A percentile compares a stretch with the other conserved stretches of the same genome.
These are phyloP conservation scores for Calliscelio sp. DNA, from an alignment of 2,888 invertebrate genomes.

Conservation along the genomic window DNA sequence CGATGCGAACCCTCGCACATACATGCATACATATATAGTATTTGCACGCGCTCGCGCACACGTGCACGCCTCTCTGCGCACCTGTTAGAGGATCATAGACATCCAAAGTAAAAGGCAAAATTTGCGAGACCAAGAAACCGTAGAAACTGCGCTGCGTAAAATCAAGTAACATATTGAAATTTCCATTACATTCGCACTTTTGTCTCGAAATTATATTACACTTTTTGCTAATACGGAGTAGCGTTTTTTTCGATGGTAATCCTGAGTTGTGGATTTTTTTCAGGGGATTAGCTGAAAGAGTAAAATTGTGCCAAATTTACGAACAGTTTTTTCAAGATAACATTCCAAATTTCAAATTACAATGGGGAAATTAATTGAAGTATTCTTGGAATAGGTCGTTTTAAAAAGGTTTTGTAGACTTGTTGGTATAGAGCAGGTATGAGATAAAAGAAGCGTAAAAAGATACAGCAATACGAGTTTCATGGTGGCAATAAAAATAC, in stretches of 20 bases:
- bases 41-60: slow-evolving; percentile 17
- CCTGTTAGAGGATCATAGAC: slow-evolving; percentile 44
- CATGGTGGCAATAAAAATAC: too few relatives aligned
- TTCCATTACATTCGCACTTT: slow-evolving; percentile 16
- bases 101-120: slow-evolving; percentile 41
- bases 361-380: too few relatives aligned
- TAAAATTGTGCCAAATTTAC: too few relatives aligned
- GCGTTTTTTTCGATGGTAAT: neutral
- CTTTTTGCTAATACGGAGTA: slow-evolving; percentile 1
- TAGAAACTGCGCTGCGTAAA: slow-evolving; percentile 23
- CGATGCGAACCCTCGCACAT: slow-evolving; percentile 40
- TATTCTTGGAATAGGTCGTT: too few relatives aligned
- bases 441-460: too few relatives aligned
- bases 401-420: too few relatives aligned
- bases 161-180: slow-evolving; percentile 39
- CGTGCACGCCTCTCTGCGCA: slow-evolving; percentile 25
- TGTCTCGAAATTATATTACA: neutral
- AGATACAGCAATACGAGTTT: too few relatives aligned
- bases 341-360: too few relatives aligned
- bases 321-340: too few relatives aligned
- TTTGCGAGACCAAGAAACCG: slow-evolving; percentile 21
- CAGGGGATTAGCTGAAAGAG: too few relatives aligned
- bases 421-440: too few relatives aligned
- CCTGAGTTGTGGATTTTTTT: neutral
- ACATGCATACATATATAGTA: too few relatives aligned